Percentiles rank a stretch among this genome's conserved stretches.
Evolutionary conservation across 2,113 vertebrate species (phyloP).

Genomic region (Corythornis vintsioides): DNA sequence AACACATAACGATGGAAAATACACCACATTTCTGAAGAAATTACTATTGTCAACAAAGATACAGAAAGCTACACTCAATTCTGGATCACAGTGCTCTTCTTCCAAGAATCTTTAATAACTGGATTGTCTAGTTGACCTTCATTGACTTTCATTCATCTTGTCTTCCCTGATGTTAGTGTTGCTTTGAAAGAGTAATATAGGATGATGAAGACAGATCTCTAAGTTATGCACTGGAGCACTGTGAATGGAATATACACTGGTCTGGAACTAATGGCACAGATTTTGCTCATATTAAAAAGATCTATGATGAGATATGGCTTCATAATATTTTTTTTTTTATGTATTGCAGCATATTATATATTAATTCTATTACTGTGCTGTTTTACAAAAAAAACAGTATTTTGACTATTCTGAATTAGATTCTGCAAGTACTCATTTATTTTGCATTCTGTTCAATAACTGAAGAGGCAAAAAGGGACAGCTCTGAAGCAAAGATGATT

Average conservation of each 20-base stretch:
- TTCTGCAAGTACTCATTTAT: neutral
- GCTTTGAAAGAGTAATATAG: constrained; percentile 68
- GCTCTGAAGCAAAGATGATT: neutral
- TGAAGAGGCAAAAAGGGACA: neutral
- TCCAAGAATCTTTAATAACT: constrained; percentile 69
- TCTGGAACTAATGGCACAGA: constrained; percentile 65
- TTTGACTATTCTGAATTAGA: constrained; percentile 28
- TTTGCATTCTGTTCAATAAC: constrained; percentile 16
- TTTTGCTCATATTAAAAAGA: constrained; percentile 65
- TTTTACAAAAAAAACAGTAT: constrained; percentile 55
- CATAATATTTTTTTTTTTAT: constrained; percentile 46
- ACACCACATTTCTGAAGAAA: constrained; percentile 17
- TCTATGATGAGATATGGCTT: constrained; percentile 44
- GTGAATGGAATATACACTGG: constrained; percentile 63
- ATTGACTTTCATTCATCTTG: constrained; percentile 68
- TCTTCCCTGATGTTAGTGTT: constrained; percentile 49
- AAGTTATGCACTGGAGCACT: constrained; percentile 67
- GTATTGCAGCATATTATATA: constrained; percentile 33
- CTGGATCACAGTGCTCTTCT: constrained; percentile 58
- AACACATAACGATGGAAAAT: constrained; percentile 17
- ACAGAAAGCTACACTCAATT: constrained; percentile 63
- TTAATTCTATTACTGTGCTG: constrained; percentile 5
- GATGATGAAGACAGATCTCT: constrained; percentile 69
- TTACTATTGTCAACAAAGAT: constrained; percentile 49
- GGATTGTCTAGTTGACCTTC: constrained; percentile 71